A percentile compares a stretch with the other conserved stretches of the same genome.
Evolutionary conservation across 2,888 invertebrate species (phyloP).

Genomic region (Cyclophora punctaria): DNA sequence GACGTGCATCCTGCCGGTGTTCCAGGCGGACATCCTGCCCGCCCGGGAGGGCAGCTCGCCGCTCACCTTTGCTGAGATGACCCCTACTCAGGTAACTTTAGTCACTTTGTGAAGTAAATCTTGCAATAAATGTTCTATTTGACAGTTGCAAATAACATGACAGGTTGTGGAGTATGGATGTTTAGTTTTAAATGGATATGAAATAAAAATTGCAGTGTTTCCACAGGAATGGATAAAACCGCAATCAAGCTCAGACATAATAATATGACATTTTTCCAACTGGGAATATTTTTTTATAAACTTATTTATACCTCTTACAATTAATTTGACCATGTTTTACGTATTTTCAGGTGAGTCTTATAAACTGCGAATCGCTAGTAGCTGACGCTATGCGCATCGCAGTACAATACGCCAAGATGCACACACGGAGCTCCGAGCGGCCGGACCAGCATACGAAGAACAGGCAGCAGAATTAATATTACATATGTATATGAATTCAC

Average conservation of each 20-base stretch:
- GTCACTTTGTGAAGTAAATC: background rate
- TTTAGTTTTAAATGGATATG: no score
- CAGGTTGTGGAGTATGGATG: no score
- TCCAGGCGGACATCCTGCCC: slow-evolving; percentile 68
- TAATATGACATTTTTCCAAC: no score
- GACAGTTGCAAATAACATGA: no score
- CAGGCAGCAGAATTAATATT: slow-evolving; percentile 33
- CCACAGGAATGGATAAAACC: no score
- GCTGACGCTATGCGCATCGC: slow-evolving; percentile 77
- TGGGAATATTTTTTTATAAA: no score
- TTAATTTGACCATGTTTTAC: no score
- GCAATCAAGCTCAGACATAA: no score
- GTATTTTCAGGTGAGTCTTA: slow-evolving; percentile 54
- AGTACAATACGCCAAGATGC: slow-evolving; percentile 63
- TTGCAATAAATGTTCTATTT: background rate
- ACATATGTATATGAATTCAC: no score
- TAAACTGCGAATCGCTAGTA: slow-evolving; percentile 77
- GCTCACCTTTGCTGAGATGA: slow-evolving; percentile 78
- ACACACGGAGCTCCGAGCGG: slow-evolving; percentile 14
- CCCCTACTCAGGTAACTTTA: slow-evolving; percentile 72
- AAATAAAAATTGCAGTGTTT: no score
- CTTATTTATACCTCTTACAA: no score
- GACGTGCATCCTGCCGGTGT: slow-evolving; percentile 73
- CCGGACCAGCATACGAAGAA: slow-evolving; percentile 19
- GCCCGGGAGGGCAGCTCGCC: slow-evolving; percentile 21